These are phyloP conservation scores for Cepphus grylle DNA, from an alignment of 2,113 vertebrate species.

Conservation along the genomic window DNA sequence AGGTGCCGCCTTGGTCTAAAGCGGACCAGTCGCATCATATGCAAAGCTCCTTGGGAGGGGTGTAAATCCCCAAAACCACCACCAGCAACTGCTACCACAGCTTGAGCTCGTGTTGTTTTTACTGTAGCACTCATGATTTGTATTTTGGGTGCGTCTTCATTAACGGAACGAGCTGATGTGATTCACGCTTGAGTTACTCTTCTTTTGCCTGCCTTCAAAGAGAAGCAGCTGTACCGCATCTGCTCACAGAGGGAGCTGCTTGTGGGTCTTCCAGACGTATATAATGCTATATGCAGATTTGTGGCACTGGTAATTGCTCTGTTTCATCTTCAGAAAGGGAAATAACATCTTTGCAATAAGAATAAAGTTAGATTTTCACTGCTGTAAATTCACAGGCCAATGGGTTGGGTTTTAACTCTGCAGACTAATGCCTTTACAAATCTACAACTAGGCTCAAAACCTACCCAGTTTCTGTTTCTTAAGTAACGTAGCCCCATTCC, in stretches of 20 bases:
- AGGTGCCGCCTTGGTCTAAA: background rate
- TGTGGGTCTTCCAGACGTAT: background rate
- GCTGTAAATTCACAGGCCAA: background rate
- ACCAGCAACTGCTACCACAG: background rate
- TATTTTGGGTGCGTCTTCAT: background rate
- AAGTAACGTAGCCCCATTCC: rapidly evolving
- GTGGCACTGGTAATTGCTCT: background rate
- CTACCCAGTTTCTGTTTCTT: background rate
- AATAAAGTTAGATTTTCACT: background rate
- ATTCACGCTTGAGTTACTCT: background rate
- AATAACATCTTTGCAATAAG: background rate
- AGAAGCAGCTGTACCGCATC: background rate
- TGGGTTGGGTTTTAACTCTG: background rate
- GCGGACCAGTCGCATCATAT: rapidly evolving
- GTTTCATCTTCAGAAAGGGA: background rate
- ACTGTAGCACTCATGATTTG: background rate
- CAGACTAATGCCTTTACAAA: background rate
- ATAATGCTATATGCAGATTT: background rate
- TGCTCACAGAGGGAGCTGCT: background rate
- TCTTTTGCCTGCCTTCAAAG: background rate
- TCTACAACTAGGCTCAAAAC: background rate
- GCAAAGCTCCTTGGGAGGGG: background rate
- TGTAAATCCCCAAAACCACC: background rate
- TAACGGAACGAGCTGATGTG: background rate
- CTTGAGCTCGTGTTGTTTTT: background rate